Conservation (phyloP, 2,113 vertebrate species). For the Tachysurus fulvidraco region DNA sequence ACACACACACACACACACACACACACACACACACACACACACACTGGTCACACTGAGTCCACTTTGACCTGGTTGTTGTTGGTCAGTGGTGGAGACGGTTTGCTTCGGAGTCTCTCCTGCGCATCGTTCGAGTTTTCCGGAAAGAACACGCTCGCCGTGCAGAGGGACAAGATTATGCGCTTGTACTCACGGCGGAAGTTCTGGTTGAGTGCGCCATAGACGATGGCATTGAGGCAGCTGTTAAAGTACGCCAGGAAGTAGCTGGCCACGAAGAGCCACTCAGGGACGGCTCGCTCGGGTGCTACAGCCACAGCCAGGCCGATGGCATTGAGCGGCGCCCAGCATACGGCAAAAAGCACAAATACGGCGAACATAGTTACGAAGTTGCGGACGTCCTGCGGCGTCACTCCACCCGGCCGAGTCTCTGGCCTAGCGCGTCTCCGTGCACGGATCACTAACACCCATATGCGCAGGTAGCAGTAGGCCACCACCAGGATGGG, state of each 20-base stretch:
- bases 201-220: slow-evolving; percentile 95
- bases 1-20: background rate
- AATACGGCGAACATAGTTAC: slow-evolving; percentile 97
- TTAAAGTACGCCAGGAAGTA: slow-evolving; percentile 99
- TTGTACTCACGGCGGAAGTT: slow-evolving; percentile 96
- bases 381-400: slow-evolving; percentile 92
- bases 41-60: slow-evolving; percentile 81
- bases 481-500: slow-evolving; percentile 91
- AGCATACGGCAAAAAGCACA: slow-evolving; percentile 94
- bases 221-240: slow-evolving; percentile 97
- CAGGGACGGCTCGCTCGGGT: slow-evolving; percentile 82
- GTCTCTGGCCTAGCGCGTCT: slow-evolving; percentile 86
- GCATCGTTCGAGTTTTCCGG: slow-evolving; percentile 86
- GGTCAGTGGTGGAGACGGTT: slow-evolving; percentile 85
- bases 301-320: slow-evolving; percentile 89
- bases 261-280: slow-evolving; percentile 95
- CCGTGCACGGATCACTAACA: slow-evolving; percentile 90
- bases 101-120: slow-evolving; percentile 83
- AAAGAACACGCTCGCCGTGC: slow-evolving; percentile 84
- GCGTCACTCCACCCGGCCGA: slow-evolving; percentile 80
- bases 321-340: slow-evolving; percentile 94
- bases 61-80: slow-evolving; percentile 91
- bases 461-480: slow-evolving; percentile 96
- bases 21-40: background rate
- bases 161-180: slow-evolving; percentile 85